Conservation (phyloP, 1,140 invertebrate genomes). For the Caerostris extrusa region DNA sequence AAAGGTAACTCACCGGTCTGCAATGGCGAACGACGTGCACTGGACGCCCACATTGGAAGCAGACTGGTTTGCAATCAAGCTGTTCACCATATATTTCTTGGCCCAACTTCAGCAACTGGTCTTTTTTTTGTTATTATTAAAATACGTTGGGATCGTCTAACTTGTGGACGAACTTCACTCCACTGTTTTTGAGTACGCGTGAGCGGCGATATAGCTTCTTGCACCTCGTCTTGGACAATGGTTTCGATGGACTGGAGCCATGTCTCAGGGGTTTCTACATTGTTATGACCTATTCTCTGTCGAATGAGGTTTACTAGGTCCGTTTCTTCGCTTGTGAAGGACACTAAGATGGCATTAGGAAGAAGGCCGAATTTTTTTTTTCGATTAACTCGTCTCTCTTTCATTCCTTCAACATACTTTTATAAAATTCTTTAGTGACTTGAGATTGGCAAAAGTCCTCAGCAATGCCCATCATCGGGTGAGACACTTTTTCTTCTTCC, state of each 20-base stretch:
- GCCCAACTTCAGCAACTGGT: neutral
- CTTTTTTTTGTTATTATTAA: neutral
- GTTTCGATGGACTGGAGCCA: neutral
- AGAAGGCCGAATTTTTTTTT: neutral
- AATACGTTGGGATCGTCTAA: neutral
- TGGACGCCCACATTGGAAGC: conserved; percentile 6
- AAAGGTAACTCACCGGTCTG: neutral
- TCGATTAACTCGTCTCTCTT: neutral
- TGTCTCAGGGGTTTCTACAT: neutral
- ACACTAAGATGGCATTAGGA: neutral
- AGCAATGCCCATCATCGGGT: neutral
- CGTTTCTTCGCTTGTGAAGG: neutral
- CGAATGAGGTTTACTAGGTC: neutral
- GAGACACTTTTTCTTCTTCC: neutral
- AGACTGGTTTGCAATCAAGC: neutral
- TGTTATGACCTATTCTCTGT: neutral
- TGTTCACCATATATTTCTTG: neutral
- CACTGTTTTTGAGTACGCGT: neutral
- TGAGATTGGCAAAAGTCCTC: neutral
- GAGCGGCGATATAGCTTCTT: neutral
- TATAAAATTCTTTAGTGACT: neutral
- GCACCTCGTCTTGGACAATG: conserved; percentile 7
- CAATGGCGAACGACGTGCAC: conserved; percentile 33
- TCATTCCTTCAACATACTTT: conserved; percentile 10
- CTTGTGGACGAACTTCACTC: neutral